Percentiles rank a stretch among this genome's conserved stretches.
Conservation (phyloP, 2,797 vertebrate species). For the Heliangelus exortis region DNA sequence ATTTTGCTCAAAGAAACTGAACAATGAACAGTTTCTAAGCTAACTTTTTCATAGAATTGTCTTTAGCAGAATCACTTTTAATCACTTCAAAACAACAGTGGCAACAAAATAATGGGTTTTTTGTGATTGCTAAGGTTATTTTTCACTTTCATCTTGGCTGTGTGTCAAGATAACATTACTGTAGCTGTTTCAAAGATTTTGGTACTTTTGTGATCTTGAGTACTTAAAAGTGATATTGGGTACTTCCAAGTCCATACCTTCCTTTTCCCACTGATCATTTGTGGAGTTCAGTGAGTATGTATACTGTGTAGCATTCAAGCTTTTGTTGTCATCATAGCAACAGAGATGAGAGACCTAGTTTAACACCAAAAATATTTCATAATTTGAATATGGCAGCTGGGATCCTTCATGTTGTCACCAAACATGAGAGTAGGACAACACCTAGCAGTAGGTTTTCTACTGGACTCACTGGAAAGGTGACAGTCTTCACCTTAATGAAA, state of each 20-base stretch:
- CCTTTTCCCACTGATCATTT: constrained; percentile 54
- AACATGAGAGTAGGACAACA: neutral
- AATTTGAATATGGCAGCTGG: neutral
- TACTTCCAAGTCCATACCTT: constrained; percentile 35
- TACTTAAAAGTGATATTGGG: no score
- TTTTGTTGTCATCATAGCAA: constrained; percentile 43
- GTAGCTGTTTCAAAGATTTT: neutral
- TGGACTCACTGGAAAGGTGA: neutral
- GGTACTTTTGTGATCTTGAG: constrained; percentile 25
- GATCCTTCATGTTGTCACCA: neutral
- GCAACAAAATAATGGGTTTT: neutral
- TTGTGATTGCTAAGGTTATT: constrained; percentile 35
- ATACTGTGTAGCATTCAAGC: neutral
- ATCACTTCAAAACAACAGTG: constrained; percentile 20
- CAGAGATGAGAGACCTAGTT: neutral
- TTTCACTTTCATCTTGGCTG: constrained; percentile 15
- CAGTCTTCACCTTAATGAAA: neutral
- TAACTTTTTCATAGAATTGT: neutral
- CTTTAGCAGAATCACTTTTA: constrained; percentile 39
- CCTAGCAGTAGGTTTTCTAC: neutral
- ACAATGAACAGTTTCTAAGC: no score
- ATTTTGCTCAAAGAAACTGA: no score
- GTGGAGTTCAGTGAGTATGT: constrained; percentile 14
- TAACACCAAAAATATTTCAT: constrained; percentile 3
- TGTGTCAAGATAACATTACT: constrained; percentile 12